Conservation (phyloP, 2,888 invertebrate genomes). For the Tachina lurida region DNA sequence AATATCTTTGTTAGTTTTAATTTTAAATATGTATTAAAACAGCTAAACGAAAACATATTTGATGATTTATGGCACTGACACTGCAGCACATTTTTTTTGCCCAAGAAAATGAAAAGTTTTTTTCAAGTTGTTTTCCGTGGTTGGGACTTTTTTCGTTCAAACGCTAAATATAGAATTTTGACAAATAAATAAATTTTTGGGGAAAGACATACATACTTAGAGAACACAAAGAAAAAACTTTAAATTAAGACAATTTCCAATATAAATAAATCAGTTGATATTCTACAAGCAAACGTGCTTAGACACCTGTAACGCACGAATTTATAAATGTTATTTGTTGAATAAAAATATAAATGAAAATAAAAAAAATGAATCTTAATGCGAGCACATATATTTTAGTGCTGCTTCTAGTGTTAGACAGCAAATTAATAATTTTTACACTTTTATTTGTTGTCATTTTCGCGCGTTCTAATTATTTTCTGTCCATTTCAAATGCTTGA, state of each 20-base stretch:
- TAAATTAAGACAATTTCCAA: not conserved
- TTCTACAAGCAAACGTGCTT: conserved; percentile 19
- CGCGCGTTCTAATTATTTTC: conserved; percentile 54
- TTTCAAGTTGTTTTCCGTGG: conserved; percentile 17
- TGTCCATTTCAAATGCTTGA: conserved; percentile 43
- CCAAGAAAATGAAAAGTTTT: conserved; percentile 30
- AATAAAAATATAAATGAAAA: too few relatives aligned
- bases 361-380: conserved; percentile 2
- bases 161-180: conserved; percentile 29
- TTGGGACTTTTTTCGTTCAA: not conserved
- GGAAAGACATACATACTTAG: not conserved
- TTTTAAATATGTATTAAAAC: not conserved
- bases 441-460: conserved; percentile 55
- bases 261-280: conserved; percentile 11
- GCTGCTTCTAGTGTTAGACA: conserved; percentile 21
- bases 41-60: conserved; percentile 32
- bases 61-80: conserved; percentile 69
- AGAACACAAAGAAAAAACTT: not conserved
- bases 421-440: conserved; percentile 61
- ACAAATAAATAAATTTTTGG: conserved; percentile 9
- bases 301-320: conserved; percentile 55
- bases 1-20: not conserved
- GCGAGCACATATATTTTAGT: not conserved
- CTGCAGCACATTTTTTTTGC: conserved; percentile 64
- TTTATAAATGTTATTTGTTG: conserved; percentile 1